Percentiles rank a stretch among this genome's conserved stretches.
Evolutionary conservation across 2,888 invertebrate genomes (phyloP).

Genomic region (Mellilla xanthometata): DNA sequence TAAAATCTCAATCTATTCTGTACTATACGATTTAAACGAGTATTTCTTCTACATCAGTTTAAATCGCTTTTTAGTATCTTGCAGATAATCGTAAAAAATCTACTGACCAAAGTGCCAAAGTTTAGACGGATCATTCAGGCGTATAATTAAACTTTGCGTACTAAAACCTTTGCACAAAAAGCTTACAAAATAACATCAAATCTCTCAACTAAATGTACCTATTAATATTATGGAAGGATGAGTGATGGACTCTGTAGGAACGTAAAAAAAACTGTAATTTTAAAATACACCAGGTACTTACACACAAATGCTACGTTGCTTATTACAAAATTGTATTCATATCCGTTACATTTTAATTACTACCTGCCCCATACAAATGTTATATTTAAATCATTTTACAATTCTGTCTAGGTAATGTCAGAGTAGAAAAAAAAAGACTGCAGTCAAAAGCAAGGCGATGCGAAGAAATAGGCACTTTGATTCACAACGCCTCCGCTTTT

Average conservation of each 20-base stretch:
- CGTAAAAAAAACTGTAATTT: conserved; percentile 33
- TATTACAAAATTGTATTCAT: conserved; percentile 34
- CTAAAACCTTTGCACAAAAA: conserved; percentile 32
- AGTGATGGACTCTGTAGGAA: conserved; percentile 49
- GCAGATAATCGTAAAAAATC: conserved; percentile 22
- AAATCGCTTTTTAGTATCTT: too few relatives aligned
- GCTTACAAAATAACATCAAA: conserved; percentile 35
- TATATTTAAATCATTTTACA: too few relatives aligned
- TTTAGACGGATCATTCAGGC: conserved; percentile 27
- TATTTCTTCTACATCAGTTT: too few relatives aligned
- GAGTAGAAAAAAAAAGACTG: conserved; percentile 10
- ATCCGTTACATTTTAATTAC: conserved; percentile 7
- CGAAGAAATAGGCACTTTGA: conserved; percentile 31
- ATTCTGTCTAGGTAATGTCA: too few relatives aligned
- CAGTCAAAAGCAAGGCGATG: conserved; percentile 17
- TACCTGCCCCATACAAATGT: too few relatives aligned
- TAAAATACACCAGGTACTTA: conserved; percentile 19
- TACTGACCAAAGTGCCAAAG: conserved; percentile 22
- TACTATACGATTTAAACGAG: too few relatives aligned
- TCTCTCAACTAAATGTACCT: conserved; percentile 20
- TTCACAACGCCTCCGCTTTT: conserved; percentile 24
- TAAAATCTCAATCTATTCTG: neutral
- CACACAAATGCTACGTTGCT: conserved; percentile 39
- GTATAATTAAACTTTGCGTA: conserved; percentile 23
- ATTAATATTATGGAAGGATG: conserved; percentile 46